Evolutionary conservation across 2,797 vertebrate genomes (phyloP).

Genomic region (Halcyon leucocephala): DNA sequence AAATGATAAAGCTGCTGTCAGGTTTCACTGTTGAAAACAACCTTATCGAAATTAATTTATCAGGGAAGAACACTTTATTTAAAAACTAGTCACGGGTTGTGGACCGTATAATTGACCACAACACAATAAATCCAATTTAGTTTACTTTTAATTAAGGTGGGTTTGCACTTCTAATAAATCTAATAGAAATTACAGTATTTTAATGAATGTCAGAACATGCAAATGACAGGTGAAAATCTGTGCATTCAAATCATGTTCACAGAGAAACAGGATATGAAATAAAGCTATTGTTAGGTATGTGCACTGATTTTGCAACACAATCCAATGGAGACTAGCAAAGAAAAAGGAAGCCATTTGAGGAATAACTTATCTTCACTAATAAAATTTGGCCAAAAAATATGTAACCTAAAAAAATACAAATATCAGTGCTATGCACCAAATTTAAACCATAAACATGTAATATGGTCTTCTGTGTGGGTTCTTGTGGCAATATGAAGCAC

Average conservation of each 20-base stretch:
- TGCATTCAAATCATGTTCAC: neutral
- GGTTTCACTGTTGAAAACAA: conserved; percentile 54
- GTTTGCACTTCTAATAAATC: neutral
- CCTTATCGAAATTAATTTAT: conserved; percentile 54
- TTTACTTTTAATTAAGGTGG: neutral
- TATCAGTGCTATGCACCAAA: neutral
- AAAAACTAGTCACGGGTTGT: conserved; percentile 56
- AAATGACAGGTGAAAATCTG: neutral
- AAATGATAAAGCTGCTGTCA: conserved; percentile 61
- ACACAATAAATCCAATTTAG: conserved; percentile 57
- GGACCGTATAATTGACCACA: conserved; percentile 67
- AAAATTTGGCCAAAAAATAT: neutral
- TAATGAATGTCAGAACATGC: neutral
- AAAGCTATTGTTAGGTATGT: neutral
- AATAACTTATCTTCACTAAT: neutral
- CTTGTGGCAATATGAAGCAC: neutral
- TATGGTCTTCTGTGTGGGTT: neutral
- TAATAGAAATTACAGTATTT: neutral
- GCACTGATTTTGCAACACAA: neutral
- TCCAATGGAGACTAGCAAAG: neutral
- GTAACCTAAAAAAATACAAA: neutral
- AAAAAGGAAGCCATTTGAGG: neutral
- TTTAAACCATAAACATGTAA: neutral
- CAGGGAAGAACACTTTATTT: conserved; percentile 57
- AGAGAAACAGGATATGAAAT: neutral